Evolutionary conservation across 2,113 vertebrate species (phyloP), one percentile per base, ranked within the genome.

Genomic region (Prolemur simus): DNA sequence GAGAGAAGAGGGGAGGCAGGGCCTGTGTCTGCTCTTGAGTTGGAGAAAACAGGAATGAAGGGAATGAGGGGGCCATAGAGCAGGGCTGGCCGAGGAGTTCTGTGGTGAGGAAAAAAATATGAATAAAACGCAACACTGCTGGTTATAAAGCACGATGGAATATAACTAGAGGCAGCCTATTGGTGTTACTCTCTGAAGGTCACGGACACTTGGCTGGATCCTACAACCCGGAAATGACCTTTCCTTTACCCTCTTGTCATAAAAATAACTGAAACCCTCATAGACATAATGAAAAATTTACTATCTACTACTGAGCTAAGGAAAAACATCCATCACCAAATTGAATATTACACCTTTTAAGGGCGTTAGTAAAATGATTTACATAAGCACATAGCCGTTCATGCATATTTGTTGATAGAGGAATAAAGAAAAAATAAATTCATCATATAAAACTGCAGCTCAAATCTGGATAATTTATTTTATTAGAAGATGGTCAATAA

Each of bases 241-340:
- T 76, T 21, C 37, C 27, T 58, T 47, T 60, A 66, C 71, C 68
- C 39, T 42, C 60, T 34, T 69, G 17, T 89, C 78, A 80, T 47
- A 58, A 93, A 89, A 86, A 63, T 42, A 89, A 89, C 2, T 25
- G 39, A 52, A 93, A 73, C 37, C 25, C 27, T 92, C n/a, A 92
- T 0, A 56, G 29, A 87, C 42, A 81, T 37, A 45, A 66, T 27
- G 47, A 85, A 94, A 92, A 76, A 34, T n/a, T 47, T 47, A 32
- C 18, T 18, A 4, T 45, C 8, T 27, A 45, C 56, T 47, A 42
- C 2, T 23, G 63, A 90, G 42, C n/a, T 77, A 45, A 90, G 34
- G 56, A 78, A 89, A 91, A 90, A 73, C 34, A 29, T 52, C 29
- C 63, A 52, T 15, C 27, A 93, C 74, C 49, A 77, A 58, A 83